Percentiles rank a stretch among this genome's conserved stretches.
These are phyloP conservation scores for Polylopha cassiicola DNA, from an alignment of 2,888 invertebrate genomes.

Conservation along the genomic window DNA sequence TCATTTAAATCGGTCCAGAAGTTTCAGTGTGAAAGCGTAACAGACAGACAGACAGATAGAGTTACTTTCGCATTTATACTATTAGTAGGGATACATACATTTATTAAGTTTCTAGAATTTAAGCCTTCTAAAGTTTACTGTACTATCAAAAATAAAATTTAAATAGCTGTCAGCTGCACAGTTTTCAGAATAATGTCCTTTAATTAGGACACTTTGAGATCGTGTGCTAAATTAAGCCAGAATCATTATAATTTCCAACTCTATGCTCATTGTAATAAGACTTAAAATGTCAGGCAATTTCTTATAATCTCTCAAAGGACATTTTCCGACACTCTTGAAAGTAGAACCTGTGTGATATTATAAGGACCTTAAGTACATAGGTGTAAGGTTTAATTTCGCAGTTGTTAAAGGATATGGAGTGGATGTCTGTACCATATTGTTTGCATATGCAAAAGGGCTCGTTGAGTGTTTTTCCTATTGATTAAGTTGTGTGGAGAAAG, in stretches of 20 bases:
- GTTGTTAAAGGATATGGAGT: constrained; percentile 17
- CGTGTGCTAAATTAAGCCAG: constrained; percentile 14
- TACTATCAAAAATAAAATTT: too few relatives aligned
- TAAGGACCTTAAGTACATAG: constrained; percentile 5
- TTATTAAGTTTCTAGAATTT: too few relatives aligned
- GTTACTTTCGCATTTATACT: too few relatives aligned
- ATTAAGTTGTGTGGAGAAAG: constrained; percentile 54
- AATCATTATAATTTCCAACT: constrained; percentile 1
- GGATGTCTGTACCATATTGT: constrained; percentile 53
- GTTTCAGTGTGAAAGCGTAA: too few relatives aligned
- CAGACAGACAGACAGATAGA: too few relatives aligned
- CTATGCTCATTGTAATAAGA: neutral
- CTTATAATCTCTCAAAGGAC: constrained; percentile 5
- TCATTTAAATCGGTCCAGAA: too few relatives aligned
- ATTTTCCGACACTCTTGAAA: constrained; percentile 10
- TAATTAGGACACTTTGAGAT: constrained; percentile 23
- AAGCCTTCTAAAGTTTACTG: too few relatives aligned
- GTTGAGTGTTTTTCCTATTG: constrained; percentile 67
- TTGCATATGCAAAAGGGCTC: constrained; percentile 69
- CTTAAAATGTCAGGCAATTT: constrained; percentile 7
- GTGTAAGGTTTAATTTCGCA: constrained; percentile 4
- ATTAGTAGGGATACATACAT: too few relatives aligned
- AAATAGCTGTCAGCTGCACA: constrained; percentile 1
- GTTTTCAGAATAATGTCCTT: constrained; percentile 15
- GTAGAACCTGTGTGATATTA: constrained; percentile 4